phyloP scores from a whole-genome alignment of 30 jellyfish, hydroid and myxozoan species.

The Turritopsis rubra region DNA sequence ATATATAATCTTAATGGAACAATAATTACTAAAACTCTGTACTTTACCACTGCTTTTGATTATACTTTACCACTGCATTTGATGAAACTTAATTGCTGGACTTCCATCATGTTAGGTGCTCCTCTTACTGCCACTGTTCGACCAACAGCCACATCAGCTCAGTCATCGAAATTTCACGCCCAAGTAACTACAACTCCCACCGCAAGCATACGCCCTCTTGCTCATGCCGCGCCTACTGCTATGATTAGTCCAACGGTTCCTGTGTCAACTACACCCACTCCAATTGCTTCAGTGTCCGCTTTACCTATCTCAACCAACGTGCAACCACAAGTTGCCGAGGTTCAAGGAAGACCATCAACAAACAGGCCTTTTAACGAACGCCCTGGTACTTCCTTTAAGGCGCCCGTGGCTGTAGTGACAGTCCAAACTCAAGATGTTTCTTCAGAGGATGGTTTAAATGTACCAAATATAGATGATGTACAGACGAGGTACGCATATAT shows the following conservation, averaged over 20 bases:
- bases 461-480: slow-evolving; percentile 9
- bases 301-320: slow-evolving; percentile 14
- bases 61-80: too few species aligned
- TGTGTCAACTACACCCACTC: slow-evolving; percentile 31
- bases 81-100: not conserved
- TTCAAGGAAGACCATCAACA: slow-evolving; percentile 37
- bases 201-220: slow-evolving; percentile 93
- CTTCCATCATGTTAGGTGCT: slow-evolving; percentile 30
- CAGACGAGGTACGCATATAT: not conserved
- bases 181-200: slow-evolving; percentile 51
- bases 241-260: slow-evolving; percentile 99
- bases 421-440: slow-evolving; percentile 38
- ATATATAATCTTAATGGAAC: too few species aligned
- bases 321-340: slow-evolving; percentile 34
- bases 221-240: slow-evolving; percentile 93
- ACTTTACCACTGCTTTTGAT: too few species aligned
- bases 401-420: slow-evolving; percentile 45
- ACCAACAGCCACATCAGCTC: slow-evolving; percentile 75
- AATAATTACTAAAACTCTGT: too few species aligned
- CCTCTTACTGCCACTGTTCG: slow-evolving; percentile 97
- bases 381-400: slow-evolving; percentile 20
- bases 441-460: not conserved
- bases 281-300: slow-evolving; percentile 31
- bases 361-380: slow-evolving; percentile 52
- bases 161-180: slow-evolving; percentile 46